A percentile compares a stretch with the other conserved stretches of the same genome.
phyloP scores from a whole-genome alignment of 2,797 vertebrate species.

The Myiotriccus ornatus region DNA sequence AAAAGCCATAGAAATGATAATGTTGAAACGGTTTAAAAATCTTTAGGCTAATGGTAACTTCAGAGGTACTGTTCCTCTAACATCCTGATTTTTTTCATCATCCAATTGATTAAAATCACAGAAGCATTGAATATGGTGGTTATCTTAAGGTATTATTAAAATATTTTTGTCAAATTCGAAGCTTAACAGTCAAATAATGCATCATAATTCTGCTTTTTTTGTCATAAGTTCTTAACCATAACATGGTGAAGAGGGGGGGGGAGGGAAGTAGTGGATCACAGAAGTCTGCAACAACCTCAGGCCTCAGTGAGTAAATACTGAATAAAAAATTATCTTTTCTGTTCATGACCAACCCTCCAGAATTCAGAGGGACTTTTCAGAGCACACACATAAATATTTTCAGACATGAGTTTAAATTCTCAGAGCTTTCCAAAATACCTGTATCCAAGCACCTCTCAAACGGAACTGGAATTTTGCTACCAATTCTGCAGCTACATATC shows the following conservation, averaged over 20 bases:
- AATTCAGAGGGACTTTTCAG: not conserved
- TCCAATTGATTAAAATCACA: not conserved
- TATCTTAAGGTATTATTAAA: not conserved
- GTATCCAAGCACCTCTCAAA: not conserved
- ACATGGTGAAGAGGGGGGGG: accelerated
- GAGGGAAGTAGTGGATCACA: not conserved
- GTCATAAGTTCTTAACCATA: not conserved
- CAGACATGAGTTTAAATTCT: not conserved
- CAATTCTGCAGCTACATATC: not conserved
- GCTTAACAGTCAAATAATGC: not conserved
- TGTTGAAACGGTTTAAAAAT: not conserved
- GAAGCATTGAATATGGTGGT: not conserved
- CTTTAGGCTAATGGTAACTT: not conserved
- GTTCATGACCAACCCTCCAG: not conserved
- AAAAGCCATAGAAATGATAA: not conserved
- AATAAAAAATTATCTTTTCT: not conserved
- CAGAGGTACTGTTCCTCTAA: not conserved
- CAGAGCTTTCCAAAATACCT: not conserved
- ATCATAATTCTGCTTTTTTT: not conserved
- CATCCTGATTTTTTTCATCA: not conserved
- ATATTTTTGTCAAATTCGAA: not conserved
- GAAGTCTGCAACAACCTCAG: not conserved
- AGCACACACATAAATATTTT: not conserved
- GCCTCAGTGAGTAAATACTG: accelerated
- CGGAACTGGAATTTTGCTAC: not conserved